A percentile compares a stretch with the other conserved stretches of the same genome.
Conservation (phyloP, 2,888 invertebrate genomes). For the Yponomeuta evonymella region DNA sequence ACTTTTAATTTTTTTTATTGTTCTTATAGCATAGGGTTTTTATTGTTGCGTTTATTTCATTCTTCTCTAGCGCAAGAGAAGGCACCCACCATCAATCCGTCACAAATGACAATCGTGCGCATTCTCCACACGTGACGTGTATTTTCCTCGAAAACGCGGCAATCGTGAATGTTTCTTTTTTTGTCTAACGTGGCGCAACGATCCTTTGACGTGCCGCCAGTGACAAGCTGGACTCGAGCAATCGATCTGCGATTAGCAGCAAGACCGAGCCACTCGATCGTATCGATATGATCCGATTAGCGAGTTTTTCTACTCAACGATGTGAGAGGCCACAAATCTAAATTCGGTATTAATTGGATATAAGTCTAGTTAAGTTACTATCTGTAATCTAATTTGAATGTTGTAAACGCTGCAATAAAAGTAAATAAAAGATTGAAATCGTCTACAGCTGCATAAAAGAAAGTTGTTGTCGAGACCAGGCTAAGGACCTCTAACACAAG, state of each 20-base stretch:
- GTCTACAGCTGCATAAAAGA: background rate
- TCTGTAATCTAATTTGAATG: background rate
- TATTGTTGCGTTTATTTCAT: background rate
- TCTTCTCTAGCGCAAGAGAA: slow-evolving; percentile 25
- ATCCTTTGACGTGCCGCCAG: slow-evolving; percentile 46
- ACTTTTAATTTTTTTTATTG: too few species aligned
- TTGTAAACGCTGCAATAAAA: background rate
- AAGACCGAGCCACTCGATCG: slow-evolving; percentile 25
- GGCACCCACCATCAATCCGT: slow-evolving; percentile 1
- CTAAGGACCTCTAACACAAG: background rate
- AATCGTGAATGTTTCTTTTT: slow-evolving; percentile 44
- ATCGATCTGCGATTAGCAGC: slow-evolving; percentile 23
- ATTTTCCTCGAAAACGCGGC: slow-evolving; percentile 50
- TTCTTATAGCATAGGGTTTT: background rate
- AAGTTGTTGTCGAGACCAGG: too few species aligned
- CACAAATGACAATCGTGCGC: slow-evolving; percentile 14
- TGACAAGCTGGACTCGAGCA: slow-evolving; percentile 29
- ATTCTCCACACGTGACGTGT: slow-evolving; percentile 9
- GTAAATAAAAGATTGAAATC: background rate
- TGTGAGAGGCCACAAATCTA: too few species aligned
- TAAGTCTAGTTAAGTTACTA: background rate
- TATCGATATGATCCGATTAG: background rate
- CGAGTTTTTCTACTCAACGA: background rate
- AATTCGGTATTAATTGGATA: background rate
- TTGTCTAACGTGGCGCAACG: slow-evolving; percentile 54